Conservation (phyloP, 2,888 invertebrate species). For the Scaptomyza caliginosa region DNA sequence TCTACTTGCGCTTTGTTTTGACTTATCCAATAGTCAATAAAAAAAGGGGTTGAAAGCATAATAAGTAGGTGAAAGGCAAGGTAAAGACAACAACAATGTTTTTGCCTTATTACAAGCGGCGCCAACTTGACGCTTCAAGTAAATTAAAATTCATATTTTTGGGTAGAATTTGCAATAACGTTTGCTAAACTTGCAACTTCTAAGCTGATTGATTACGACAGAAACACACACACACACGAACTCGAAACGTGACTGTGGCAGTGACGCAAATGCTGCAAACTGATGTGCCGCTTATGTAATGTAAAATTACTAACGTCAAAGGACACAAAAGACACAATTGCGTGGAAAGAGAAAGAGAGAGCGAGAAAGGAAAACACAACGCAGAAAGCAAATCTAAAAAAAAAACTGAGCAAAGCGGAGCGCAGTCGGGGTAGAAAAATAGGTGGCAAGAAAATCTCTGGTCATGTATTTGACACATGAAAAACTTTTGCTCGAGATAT, state of each 20-base stretch:
- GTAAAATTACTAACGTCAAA: conserved; percentile 48
- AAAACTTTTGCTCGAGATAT: conserved; percentile 48
- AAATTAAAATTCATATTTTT: conserved; percentile 24
- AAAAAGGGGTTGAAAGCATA: conserved; percentile 11
- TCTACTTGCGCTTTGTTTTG: not conserved
- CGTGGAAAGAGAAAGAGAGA: not conserved
- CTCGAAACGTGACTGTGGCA: conserved; percentile 3
- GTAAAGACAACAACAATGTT: conserved; percentile 14
- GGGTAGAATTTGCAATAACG: not conserved
- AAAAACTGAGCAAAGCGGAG: conserved; percentile 7
- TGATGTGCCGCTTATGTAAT: conserved; percentile 45
- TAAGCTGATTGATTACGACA: conserved; percentile 64
- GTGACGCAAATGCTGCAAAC: conserved; percentile 62
- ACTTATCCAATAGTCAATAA: conserved; percentile 69
- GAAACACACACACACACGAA: conserved; percentile 26
- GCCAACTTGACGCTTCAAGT: conserved; percentile 14
- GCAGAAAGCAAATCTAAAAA: conserved; percentile 40
- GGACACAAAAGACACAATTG: conserved; percentile 3
- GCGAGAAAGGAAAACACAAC: not conserved
- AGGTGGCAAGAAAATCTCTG: conserved; percentile 41
- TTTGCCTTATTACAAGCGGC: conserved; percentile 9
- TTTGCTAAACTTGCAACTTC: not conserved
- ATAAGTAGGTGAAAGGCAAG: conserved; percentile 33
- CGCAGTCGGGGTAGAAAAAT: not conserved
- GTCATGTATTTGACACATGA: conserved; percentile 75